Evolutionary conservation across 2,113 vertebrate genomes (phyloP), one percentile per base, ranked within the genome.

Genomic region (Engystomops pustulosus): DNA sequence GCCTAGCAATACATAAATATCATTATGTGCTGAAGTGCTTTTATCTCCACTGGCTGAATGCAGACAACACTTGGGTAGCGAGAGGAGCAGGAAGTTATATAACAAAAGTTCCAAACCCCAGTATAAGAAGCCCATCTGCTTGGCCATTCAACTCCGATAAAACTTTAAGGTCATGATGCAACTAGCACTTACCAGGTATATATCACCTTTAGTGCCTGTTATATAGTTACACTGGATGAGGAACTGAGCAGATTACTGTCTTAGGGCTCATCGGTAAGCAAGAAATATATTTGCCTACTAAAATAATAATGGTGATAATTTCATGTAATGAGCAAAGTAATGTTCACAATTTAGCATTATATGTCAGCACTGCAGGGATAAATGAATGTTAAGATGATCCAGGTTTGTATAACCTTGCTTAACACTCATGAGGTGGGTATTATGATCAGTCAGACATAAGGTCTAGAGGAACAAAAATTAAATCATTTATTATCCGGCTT

Each of bases 401-500:
- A 36, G 12, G 55, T 18, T 80, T 7, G 38, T 53, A 49, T 70
- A 55, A 23, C 12, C 18, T 9, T 81, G 32, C 51, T 49, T 23
- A 80, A 80, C 44, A 47, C 62, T 49, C 41, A 51, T 68, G 17
- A 49, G 62, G 32, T 69, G 23, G 79, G 36, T 47, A 34, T 55
- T 38, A 71, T 71, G 30, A 81, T 68, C 45, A 41, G 20, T 23
- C 68, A 34, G 45, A 55, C 79, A 81, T 70, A 81, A 81, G 30
- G 45, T 70, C 30, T 80, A 44, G 32, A 51, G 45, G 62, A 70
- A 70, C 18, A 2, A 11, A 78, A 81, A 71, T 70, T 2, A 70
- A 23, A n/a, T 20, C 44, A 70, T 81, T 81, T 53, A 80, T 80
- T 80, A 67, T 44, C 55, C 32, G 41, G 65, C 27, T 1, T n/a